Evolutionary conservation across 2,888 invertebrate species (phyloP), one percentile per base, ranked within the genome.

Genomic region (Steromphala cineraria): DNA sequence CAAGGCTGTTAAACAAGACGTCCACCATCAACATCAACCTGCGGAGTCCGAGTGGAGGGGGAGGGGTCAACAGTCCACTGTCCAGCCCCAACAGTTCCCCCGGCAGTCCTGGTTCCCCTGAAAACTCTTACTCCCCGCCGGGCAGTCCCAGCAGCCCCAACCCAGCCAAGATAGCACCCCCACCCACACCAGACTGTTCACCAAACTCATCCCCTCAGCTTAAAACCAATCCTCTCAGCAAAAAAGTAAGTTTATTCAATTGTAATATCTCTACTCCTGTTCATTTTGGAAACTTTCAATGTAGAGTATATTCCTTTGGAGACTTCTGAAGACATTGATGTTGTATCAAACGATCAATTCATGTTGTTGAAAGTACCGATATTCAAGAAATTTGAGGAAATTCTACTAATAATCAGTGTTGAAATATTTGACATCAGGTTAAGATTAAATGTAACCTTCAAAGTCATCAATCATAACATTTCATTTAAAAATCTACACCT

Each of bases 1-100:
- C 89, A 56, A 81, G 89, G 56, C 83, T 90, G 56, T 75, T 89
- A 76, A 83, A 87, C 81, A 90, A 88, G 80, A 83, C 87, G 53
- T 83, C 86, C 24, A 83, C 88, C 76, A 91, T 90, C 80, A 91
- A 87, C 85, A 90, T 91, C 67, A 88, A 89, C 75, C 80, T 90
- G 31, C 86, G 86, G 75, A 81, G 85, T 13, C 86, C 86, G 75
- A 81, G 85, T 13, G 83, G 85, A 77, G 85, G 82, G 80, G 80
- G 85, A 8, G 82, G 84, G 75, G 85, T 82, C 80, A 86, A 85
- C 80, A 89, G 88, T 71, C 88, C 89, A 15, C 85, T 88, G 19
- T 86, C 86, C 75, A 90, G 89, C 82, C 85, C 84, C 10, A 86
- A 87, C 81, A 88, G 87, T 15, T 86, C 88, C 77, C 89, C 90